These are phyloP conservation scores for Cephalopholis sonnerati DNA, from an alignment of 2,113 vertebrate genomes.

Conservation along the genomic window DNA sequence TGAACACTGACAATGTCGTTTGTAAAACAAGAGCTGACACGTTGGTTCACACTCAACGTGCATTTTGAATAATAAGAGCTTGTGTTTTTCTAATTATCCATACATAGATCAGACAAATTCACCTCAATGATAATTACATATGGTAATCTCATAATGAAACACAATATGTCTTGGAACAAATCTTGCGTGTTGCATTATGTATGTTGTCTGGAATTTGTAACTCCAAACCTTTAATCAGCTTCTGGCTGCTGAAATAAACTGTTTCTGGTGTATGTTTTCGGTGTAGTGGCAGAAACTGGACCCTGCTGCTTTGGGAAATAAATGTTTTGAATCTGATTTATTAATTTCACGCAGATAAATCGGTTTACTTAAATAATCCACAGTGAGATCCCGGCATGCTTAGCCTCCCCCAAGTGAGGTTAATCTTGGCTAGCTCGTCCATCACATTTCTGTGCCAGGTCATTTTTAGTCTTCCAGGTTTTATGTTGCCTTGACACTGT, in stretches of 20 bases:
- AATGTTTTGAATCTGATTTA: not conserved
- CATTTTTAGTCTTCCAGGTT: not conserved
- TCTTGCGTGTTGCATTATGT: not conserved
- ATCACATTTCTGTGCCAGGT: not conserved
- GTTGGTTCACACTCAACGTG: not conserved
- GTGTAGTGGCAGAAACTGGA: not conserved
- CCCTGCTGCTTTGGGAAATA: not conserved
- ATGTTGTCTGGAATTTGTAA: conserved; percentile 18
- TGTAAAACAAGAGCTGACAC: conserved; percentile 3
- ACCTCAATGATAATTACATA: not conserved
- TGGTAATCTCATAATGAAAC: conserved; percentile 14
- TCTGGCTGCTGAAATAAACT: not conserved
- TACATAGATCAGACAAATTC: not conserved
- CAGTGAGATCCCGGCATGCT: not conserved
- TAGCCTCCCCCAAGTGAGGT: not conserved
- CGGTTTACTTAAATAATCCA: not conserved
- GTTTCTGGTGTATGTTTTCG: not conserved
- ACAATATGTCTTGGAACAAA: not conserved
- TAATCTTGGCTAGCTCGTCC: not conserved
- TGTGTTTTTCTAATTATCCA: not conserved
- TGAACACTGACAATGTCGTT: conserved; percentile 25
- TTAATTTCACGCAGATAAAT: not conserved
- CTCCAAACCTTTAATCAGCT: not conserved
- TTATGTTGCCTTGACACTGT: not conserved
- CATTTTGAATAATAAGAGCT: not conserved